phyloP scores from a whole-genome alignment of 2,888 invertebrate species.

The Drosophila affinis region DNA sequence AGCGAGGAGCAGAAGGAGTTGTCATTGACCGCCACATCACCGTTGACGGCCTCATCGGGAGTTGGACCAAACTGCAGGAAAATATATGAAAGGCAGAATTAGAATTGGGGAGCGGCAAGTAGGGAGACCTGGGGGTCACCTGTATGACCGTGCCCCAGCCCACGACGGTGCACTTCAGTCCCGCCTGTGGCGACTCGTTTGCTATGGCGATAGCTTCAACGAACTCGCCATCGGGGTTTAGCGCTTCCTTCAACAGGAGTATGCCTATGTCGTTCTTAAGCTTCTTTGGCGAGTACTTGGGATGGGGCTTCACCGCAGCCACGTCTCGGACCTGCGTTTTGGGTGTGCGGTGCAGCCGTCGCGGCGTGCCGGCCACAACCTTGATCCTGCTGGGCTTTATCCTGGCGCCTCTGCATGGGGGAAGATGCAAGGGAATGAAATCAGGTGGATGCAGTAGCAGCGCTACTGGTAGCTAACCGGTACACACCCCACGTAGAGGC shows the following conservation, averaged over 20 bases:
- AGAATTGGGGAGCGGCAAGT: neutral
- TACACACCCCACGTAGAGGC: conserved; percentile 45
- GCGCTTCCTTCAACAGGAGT: conserved; percentile 10
- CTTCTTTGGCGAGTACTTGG: conserved; percentile 19
- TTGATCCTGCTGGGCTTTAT: neutral
- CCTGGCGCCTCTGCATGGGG: neutral
- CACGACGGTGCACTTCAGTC: conserved; percentile 51
- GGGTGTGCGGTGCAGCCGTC: conserved; percentile 29
- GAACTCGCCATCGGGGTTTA: neutral
- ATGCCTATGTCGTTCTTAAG: conserved; percentile 50
- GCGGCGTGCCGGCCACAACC: conserved; percentile 55
- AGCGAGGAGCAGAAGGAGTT: conserved; percentile 28
- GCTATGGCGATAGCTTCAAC: conserved; percentile 23
- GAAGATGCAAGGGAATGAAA: neutral
- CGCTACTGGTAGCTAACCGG: neutral
- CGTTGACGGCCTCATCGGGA: conserved; percentile 62
- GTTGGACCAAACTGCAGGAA: conserved; percentile 52
- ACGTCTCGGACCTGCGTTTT: conserved; percentile 35
- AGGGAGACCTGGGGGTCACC: conserved; percentile 30
- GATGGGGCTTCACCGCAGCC: conserved; percentile 27
- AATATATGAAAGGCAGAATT: too few species aligned
- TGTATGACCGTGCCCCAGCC: conserved; percentile 70
- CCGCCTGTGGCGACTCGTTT: neutral
- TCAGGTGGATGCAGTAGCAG: too few species aligned
- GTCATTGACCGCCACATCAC: conserved; percentile 47